Conservation (phyloP, 2,888 invertebrate genomes). For the Drosophila eohydei region DNA sequence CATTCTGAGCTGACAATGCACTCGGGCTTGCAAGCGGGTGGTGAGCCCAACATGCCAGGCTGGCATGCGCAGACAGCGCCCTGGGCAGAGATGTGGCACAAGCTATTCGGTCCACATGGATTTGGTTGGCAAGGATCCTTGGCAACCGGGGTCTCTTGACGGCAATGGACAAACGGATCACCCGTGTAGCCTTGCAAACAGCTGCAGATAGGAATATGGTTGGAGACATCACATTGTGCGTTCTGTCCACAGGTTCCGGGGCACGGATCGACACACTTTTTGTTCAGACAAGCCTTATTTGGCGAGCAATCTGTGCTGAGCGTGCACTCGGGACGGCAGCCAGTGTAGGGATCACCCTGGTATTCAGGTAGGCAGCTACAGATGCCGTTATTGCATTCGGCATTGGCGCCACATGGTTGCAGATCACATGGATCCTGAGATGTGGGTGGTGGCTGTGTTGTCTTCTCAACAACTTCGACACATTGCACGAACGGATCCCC, state of each 20-base stretch:
- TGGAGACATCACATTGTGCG: constrained; percentile 92
- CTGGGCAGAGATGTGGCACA: constrained; percentile 86
- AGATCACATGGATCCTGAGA: constrained; percentile 90
- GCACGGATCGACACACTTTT: constrained; percentile 94
- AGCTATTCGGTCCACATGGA: constrained; percentile 86
- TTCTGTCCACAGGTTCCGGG: constrained; percentile 93
- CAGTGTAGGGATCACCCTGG: constrained; percentile 93
- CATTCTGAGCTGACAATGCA: constrained; percentile 92
- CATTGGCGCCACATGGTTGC: constrained; percentile 95
- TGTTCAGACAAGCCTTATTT: constrained; percentile 91
- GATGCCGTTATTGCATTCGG: constrained; percentile 92
- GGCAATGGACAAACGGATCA: constrained; percentile 90
- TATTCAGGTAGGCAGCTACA: constrained; percentile 93
- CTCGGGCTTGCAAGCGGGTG: constrained; percentile 91
- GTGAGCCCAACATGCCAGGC: constrained; percentile 89
- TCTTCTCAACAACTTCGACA: constrained; percentile 85
- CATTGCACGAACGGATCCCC: constrained; percentile 89
- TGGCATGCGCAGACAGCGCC: constrained; percentile 92
- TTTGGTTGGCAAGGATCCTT: constrained; percentile 85
- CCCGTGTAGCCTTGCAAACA: constrained; percentile 91
- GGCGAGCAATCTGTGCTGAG: constrained; percentile 93
- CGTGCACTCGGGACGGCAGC: constrained; percentile 94
- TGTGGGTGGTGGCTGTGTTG: constrained; percentile 85
- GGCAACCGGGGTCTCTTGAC: constrained; percentile 84
- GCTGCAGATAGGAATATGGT: constrained; percentile 92